These are phyloP conservation scores for Coelopa frigida DNA, from an alignment of 1,140 invertebrate species.

Conservation along the genomic window DNA sequence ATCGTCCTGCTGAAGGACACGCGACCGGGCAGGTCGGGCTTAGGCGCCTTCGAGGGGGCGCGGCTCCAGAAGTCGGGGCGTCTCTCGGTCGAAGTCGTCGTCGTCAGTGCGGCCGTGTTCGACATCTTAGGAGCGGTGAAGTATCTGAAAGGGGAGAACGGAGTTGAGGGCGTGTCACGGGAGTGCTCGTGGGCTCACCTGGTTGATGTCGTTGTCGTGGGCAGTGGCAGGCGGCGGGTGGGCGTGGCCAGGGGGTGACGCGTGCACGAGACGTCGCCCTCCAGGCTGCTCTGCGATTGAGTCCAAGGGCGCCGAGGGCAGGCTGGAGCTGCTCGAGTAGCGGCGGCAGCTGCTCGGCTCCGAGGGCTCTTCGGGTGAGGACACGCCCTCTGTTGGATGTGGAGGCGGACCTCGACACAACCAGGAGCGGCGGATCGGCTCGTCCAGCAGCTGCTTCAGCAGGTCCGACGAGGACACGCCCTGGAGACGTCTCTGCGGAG, in stretches of 20 bases:
- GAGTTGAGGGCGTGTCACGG: no score
- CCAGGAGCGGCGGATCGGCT: conserved; percentile 40
- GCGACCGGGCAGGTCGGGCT: conserved; percentile 38
- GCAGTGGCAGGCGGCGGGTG: conserved; percentile 3
- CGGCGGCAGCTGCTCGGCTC: conserved; percentile 16
- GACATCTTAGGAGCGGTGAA: not conserved
- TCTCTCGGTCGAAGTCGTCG: no score
- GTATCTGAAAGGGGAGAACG: no score
- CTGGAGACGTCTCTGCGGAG: conserved; percentile 7
- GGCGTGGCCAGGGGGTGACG: not conserved
- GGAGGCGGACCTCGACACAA: conserved; percentile 26
- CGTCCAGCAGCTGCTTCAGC: conserved; percentile 33
- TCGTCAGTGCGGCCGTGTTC: not conserved
- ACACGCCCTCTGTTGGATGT: conserved; percentile 11
- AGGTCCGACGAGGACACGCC: conserved; percentile 35
- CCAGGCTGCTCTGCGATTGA: no score
- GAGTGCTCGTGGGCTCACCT: no score
- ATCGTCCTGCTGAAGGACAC: no score
- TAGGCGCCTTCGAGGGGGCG: conserved; percentile 22
- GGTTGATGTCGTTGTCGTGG: not conserved
- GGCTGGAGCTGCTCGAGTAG: no score
- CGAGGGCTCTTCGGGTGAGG: conserved; percentile 31
- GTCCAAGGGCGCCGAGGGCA: no score
- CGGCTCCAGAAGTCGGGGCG: no score
- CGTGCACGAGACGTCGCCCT: conserved; percentile 15